These are phyloP conservation scores for Alca torda DNA, from an alignment of 2,797 vertebrate genomes.

Conservation along the genomic window DNA sequence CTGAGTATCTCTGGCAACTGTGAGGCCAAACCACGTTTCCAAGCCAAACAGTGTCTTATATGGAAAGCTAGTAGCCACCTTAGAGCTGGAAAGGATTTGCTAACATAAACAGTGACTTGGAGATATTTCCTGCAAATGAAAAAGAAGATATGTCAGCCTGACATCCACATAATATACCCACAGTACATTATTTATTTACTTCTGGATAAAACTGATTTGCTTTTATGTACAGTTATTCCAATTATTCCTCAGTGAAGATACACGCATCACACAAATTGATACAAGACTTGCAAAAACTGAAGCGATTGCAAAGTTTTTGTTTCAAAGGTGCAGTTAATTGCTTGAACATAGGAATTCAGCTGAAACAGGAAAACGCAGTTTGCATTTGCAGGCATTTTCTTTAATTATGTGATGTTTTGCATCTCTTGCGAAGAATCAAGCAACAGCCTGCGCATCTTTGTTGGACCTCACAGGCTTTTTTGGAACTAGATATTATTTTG, in stretches of 20 bases:
- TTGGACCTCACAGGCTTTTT: not conserved
- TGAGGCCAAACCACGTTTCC: not conserved
- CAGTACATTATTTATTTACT: not conserved
- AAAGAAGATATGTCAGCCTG: not conserved
- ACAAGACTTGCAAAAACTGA: not conserved
- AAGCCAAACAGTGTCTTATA: not conserved
- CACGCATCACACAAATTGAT: not conserved
- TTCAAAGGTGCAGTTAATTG: not conserved
- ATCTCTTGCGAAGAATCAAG: conserved; percentile 8
- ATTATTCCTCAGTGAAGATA: not conserved
- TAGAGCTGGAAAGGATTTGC: not conserved
- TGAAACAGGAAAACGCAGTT: not conserved
- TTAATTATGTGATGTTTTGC: conserved; percentile 27
- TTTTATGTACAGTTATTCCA: not conserved
- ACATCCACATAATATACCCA: not conserved
- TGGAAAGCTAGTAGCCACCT: not conserved
- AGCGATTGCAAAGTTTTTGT: not conserved
- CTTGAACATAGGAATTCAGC: not conserved
- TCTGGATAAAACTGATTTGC: not conserved
- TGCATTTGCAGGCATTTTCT: conserved; percentile 3
- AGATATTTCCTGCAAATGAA: not conserved
- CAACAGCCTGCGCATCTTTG: not conserved
- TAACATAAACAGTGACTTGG: not conserved
- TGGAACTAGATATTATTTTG: conserved; percentile 22
- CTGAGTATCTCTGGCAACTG: not conserved